Conservation (phyloP, 2,797 vertebrate genomes). For the Takifugu rubripes region DNA sequence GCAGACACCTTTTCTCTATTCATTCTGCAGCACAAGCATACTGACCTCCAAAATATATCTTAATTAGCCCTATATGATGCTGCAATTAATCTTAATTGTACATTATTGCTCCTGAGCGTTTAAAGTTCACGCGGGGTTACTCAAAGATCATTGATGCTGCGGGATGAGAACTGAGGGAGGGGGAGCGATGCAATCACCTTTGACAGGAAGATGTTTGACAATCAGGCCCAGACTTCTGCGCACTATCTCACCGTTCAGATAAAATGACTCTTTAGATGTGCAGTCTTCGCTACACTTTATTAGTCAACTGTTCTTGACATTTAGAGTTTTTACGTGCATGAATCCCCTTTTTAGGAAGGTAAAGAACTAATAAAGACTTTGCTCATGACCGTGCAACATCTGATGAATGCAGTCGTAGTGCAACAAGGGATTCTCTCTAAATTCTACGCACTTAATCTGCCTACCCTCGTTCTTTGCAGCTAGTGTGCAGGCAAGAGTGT, state of each 20-base stretch:
- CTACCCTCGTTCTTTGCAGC: slow-evolving; percentile 21
- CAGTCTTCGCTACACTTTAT: slow-evolving; percentile 13
- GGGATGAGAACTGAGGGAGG: neutral
- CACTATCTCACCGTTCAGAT: slow-evolving; percentile 56
- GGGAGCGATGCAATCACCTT: slow-evolving; percentile 6
- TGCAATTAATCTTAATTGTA: slow-evolving; percentile 23
- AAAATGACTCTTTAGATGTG: slow-evolving; percentile 44
- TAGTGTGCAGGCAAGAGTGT: slow-evolving; percentile 12
- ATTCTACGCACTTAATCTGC: slow-evolving; percentile 1
- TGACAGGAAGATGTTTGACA: slow-evolving; percentile 34
- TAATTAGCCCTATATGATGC: slow-evolving; percentile 36
- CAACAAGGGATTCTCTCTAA: slow-evolving; percentile 7
- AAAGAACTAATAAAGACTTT: neutral
- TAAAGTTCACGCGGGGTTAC: slow-evolving; percentile 5
- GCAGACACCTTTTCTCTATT: slow-evolving; percentile 43
- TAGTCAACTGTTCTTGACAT: slow-evolving; percentile 13
- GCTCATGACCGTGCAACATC: slow-evolving; percentile 6
- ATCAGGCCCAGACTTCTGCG: slow-evolving; percentile 36
- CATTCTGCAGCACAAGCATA: slow-evolving; percentile 17
- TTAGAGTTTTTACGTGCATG: neutral
- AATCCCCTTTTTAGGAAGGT: no score
- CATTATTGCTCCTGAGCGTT: neutral
- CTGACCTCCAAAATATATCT: slow-evolving; percentile 44
- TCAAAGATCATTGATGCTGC: slow-evolving; percentile 6
- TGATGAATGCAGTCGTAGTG: neutral